A percentile compares a stretch with the other conserved stretches of the same genome.
Conservation (phyloP, 2,888 invertebrate genomes). For the Pyrrhosoma nymphula region DNA sequence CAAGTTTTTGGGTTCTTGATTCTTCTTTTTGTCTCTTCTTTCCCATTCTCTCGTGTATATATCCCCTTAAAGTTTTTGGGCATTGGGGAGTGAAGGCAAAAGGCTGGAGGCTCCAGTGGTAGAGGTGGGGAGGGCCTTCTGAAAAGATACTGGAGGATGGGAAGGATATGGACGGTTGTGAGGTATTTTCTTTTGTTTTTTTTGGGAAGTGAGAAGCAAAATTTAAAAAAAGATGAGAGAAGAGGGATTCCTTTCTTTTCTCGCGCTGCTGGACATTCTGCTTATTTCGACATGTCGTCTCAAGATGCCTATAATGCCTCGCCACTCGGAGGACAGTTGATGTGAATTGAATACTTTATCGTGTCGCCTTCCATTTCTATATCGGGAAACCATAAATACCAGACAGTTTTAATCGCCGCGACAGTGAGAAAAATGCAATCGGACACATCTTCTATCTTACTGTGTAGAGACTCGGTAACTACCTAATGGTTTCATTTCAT, state of each 20-base stretch:
- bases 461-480: neutral
- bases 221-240: neutral
- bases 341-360: slow-evolving; percentile 15
- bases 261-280: neutral
- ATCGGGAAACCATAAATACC: neutral
- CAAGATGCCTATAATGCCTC: neutral
- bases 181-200: neutral
- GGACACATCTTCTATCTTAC: neutral
- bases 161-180: neutral
- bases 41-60: neutral
- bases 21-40: neutral
- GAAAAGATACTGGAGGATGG: neutral
- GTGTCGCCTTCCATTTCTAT: neutral
- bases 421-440: slow-evolving; percentile 11
- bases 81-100: neutral
- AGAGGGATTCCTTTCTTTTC: neutral
- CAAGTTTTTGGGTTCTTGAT: neutral
- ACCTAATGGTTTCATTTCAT: neutral
- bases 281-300: slow-evolving; percentile 4
- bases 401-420: neutral
- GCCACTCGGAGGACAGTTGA: neutral
- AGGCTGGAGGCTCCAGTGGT: neutral
- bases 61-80: neutral
- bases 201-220: neutral
- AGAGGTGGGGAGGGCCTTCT: neutral